Conservation (phyloP, 1,140 invertebrate genomes). For the Sycophaga agraensis region DNA sequence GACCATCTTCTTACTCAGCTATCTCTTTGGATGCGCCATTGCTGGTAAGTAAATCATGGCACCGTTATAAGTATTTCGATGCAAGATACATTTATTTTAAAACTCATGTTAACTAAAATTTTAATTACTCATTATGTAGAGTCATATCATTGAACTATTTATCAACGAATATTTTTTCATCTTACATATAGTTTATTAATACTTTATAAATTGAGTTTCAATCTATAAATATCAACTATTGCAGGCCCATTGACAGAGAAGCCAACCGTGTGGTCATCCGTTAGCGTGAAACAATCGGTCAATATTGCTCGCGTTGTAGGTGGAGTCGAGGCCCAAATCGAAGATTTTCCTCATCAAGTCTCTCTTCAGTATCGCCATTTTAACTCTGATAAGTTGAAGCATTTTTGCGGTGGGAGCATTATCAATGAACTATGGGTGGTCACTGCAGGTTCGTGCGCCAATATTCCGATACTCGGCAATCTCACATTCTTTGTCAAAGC, state of each 20-base stretch:
- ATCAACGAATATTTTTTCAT: not conserved
- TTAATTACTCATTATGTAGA: no score
- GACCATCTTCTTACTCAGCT: slow-evolving; percentile 6
- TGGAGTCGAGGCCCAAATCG: slow-evolving; percentile 39
- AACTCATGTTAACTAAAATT: no score
- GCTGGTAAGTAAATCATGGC: slow-evolving; percentile 17
- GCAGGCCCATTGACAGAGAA: not conserved
- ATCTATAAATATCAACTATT: not conserved
- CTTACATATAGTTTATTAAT: not conserved
- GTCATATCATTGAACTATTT: no score
- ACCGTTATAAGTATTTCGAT: no score
- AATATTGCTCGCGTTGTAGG: slow-evolving; percentile 44
- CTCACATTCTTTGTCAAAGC: slow-evolving; percentile 37
- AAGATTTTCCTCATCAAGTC: slow-evolving; percentile 52
- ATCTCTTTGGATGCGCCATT: not conserved
- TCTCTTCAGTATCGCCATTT: slow-evolving; percentile 36
- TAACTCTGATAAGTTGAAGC: not conserved
- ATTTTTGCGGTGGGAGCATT: slow-evolving; percentile 24
- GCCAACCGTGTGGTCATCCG: not conserved
- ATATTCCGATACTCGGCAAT: slow-evolving; percentile 7
- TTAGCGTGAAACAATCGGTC: not conserved
- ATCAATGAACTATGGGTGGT: slow-evolving; percentile 6
- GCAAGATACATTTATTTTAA: no score
- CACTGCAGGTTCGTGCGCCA: slow-evolving; percentile 19
- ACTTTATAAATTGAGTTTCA: not conserved